phyloP scores from a whole-genome alignment of 2,888 invertebrate species.

The Pinctada fucata region DNA sequence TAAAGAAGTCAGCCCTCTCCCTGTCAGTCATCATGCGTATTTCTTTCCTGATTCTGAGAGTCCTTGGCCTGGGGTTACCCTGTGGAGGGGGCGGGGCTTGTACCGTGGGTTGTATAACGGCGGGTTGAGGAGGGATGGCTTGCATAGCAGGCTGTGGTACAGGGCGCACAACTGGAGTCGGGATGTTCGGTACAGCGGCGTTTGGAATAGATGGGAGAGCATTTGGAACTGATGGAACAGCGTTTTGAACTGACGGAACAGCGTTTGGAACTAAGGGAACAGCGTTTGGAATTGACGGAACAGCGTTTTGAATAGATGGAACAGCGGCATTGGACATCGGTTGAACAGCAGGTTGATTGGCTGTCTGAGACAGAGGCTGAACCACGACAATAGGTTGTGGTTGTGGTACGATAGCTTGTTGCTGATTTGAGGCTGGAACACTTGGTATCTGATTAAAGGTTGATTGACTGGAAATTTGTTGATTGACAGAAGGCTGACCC shows the following conservation, averaged over 20 bases:
- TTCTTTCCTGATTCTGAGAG: constrained; percentile 47
- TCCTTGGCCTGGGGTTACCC: constrained; percentile 2
- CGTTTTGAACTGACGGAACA: neutral
- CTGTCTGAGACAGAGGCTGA: neutral
- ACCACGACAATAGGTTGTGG: neutral
- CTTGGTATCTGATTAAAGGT: constrained; percentile 3
- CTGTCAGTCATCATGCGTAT: constrained; percentile 48
- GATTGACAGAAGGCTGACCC: neutral
- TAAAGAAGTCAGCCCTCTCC: constrained; percentile 47
- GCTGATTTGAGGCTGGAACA: neutral
- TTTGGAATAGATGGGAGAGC: neutral
- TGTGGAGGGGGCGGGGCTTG: neutral
- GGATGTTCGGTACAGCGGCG: neutral
- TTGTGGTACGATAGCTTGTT: neutral
- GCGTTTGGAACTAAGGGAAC: neutral
- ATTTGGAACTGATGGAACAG: neutral
- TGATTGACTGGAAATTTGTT: neutral
- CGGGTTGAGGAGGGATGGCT: neutral
- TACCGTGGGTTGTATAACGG: neutral
- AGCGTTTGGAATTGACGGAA: neutral
- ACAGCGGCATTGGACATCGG: neutral
- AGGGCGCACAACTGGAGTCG: neutral
- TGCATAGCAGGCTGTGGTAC: neutral
- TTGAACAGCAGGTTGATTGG: neutral
- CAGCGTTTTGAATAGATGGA: neutral